Evolutionary conservation across 2,888 invertebrate species (phyloP).

Genomic region (Rhagonycha lutea): DNA sequence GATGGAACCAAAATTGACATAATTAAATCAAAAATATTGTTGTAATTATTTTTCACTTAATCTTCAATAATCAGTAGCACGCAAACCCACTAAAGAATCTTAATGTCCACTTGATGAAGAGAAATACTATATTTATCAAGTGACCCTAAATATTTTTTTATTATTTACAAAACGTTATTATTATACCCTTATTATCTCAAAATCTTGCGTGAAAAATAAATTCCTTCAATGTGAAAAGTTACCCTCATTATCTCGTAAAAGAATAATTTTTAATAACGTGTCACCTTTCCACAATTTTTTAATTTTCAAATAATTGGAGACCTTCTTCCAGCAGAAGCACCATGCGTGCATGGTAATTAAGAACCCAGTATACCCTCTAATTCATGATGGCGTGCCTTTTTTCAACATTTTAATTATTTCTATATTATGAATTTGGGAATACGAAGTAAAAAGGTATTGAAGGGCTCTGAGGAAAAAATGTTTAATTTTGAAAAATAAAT

Average conservation of each 20-base stretch:
- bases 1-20: neutral
- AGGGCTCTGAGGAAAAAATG: too few relatives aligned
- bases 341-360: neutral
- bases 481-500: too few relatives aligned
- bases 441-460: too few relatives aligned
- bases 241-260: neutral
- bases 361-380: too few relatives aligned
- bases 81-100: neutral
- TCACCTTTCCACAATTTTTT: neutral
- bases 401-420: too few relatives aligned
- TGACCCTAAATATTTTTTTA: neutral
- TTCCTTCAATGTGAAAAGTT: neutral
- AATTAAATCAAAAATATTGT: neutral
- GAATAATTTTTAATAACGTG: neutral
- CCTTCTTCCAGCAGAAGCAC: neutral
- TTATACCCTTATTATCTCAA: neutral
- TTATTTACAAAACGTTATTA: neutral
- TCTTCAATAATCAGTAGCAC: neutral
- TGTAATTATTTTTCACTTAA: neutral
- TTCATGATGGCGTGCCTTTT: too few relatives aligned
- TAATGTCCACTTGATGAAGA: neutral
- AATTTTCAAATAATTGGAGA: neutral
- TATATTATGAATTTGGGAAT: too few relatives aligned
- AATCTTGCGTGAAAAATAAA: neutral
- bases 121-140: neutral